phyloP scores from a whole-genome alignment of 2,797 vertebrate species.

The Rhinogobio ventralis region DNA sequence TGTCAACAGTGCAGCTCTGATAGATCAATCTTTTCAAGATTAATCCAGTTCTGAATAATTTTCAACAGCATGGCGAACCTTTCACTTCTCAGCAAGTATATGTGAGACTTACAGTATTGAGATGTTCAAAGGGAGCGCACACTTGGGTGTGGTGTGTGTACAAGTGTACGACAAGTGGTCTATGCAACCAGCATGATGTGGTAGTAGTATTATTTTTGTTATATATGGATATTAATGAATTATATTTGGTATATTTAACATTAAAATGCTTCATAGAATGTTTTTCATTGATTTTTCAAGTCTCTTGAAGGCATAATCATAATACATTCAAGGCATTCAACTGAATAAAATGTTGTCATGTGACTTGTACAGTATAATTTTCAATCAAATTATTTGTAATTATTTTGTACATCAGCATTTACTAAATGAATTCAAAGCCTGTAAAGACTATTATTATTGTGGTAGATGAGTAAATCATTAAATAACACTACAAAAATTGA shows the following conservation, averaged over 20 bases:
- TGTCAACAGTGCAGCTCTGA: constrained; percentile 65
- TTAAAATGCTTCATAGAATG: background rate
- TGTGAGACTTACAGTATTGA: background rate
- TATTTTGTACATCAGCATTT: no score
- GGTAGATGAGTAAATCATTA: background rate
- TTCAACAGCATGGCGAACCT: constrained; percentile 55
- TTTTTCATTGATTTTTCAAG: background rate
- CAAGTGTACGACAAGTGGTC: background rate
- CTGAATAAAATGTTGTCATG: background rate
- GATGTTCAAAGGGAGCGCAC: background rate
- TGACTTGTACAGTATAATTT: background rate
- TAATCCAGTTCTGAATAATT: constrained; percentile 65
- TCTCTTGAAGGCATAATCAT: background rate
- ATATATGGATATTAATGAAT: background rate
- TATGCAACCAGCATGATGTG: background rate
- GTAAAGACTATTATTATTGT: background rate
- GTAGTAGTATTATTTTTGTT: background rate
- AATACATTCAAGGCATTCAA: background rate
- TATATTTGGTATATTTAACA: background rate
- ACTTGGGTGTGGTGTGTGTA: background rate
- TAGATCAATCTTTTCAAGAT: constrained; percentile 72
- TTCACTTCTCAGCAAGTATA: constrained; percentile 54
- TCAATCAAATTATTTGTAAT: background rate
- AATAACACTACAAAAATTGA: background rate
- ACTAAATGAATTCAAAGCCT: background rate